These are phyloP conservation scores for Zenarchopterus dispar DNA, from an alignment of 2,797 vertebrate species.

Conservation along the genomic window DNA sequence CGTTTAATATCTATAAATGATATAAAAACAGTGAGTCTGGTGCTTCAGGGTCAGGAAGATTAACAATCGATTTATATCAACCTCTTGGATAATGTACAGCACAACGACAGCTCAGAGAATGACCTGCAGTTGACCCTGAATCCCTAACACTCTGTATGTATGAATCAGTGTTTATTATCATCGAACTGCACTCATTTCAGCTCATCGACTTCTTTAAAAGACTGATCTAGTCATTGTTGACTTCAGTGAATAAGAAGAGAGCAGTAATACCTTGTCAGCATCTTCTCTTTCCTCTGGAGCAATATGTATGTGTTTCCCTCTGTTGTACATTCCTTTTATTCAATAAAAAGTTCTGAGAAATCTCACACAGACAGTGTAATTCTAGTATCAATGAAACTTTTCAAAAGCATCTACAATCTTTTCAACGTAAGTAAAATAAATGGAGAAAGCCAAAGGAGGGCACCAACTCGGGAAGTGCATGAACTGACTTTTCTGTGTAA, in stretches of 20 bases:
- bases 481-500: constrained; percentile 4
- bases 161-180: constrained; percentile 39
- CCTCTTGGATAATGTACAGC: not conserved
- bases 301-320: not conserved
- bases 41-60: not conserved
- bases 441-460: not conserved
- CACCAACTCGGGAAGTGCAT: not conserved
- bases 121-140: constrained; percentile 30
- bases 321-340: not conserved
- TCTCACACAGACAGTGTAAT: not conserved
- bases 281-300: constrained; percentile 14
- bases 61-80: not conserved
- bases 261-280: constrained; percentile 17
- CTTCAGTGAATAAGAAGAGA: constrained; percentile 24
- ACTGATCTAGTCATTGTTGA: constrained; percentile 30
- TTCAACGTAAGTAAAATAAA: not conserved
- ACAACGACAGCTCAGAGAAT: constrained; percentile 10
- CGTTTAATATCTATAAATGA: no score
- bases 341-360: not conserved
- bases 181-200: constrained; percentile 22
- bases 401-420: no score
- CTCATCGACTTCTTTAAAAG: constrained; percentile 25
- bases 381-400: no score
- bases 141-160: constrained; percentile 16
- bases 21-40: no score